Conservation (phyloP, 2,797 vertebrate species). For the Catostomus latipinnis region DNA sequence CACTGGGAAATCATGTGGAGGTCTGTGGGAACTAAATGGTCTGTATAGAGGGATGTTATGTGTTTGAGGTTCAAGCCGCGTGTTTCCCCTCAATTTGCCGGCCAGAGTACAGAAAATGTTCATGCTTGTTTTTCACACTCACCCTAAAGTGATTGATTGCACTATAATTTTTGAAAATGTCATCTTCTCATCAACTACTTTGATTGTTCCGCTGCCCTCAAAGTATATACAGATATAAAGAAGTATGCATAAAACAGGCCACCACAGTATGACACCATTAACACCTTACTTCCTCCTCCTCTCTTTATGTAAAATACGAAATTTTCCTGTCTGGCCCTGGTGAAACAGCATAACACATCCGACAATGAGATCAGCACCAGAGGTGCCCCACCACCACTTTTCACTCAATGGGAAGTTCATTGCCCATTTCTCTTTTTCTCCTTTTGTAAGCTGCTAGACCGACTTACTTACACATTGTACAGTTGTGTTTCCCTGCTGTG, state of each 20-base stretch:
- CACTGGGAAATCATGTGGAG: slow-evolving; percentile 15
- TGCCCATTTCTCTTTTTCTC: too few relatives aligned
- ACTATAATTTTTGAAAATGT: background rate
- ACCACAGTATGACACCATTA: background rate
- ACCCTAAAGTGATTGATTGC: background rate
- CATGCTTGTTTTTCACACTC: slow-evolving; percentile 23
- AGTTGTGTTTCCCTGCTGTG: too few relatives aligned
- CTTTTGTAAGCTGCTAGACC: too few relatives aligned
- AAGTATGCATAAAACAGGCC: background rate
- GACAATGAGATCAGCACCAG: slow-evolving; percentile 11
- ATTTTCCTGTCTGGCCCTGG: slow-evolving; percentile 25
- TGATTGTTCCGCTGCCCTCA: background rate
- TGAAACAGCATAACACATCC: slow-evolving; percentile 33
- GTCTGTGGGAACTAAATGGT: slow-evolving; percentile 46
- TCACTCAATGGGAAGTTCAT: background rate
- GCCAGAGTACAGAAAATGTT: background rate
- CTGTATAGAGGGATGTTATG: slow-evolving; percentile 38
- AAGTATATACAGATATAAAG: background rate
- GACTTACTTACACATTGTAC: too few relatives aligned
- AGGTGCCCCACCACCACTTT: background rate
- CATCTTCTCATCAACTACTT: background rate
- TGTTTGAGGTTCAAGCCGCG: slow-evolving; percentile 16
- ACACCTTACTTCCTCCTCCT: background rate
- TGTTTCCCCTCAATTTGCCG: slow-evolving; percentile 8
- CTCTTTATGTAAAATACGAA: background rate